Evolutionary conservation across 2,113 vertebrate species (phyloP).

Genomic region (Corythornis vintsioides): DNA sequence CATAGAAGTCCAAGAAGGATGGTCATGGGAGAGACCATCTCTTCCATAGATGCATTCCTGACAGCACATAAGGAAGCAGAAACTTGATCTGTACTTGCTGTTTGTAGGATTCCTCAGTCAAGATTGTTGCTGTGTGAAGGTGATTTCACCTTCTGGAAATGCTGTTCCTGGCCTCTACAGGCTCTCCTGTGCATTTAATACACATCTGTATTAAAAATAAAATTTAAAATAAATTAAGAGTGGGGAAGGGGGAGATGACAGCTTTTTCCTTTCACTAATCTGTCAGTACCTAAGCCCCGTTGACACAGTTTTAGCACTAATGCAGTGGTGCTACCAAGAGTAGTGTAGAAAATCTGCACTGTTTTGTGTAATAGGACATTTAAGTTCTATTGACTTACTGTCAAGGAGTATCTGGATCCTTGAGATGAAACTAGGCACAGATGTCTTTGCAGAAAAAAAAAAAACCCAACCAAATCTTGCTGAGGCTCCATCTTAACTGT

Average conservation of each 20-base stretch:
- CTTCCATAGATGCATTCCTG: background rate
- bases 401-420: background rate
- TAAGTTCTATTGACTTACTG: background rate
- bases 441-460: background rate
- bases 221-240: background rate
- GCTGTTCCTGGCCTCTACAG: background rate
- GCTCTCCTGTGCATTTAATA: background rate
- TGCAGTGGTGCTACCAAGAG: background rate
- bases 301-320: background rate
- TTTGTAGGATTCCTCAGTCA: background rate
- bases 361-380: background rate
- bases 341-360: background rate
- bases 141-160: background rate
- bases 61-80: background rate
- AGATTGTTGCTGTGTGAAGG: background rate
- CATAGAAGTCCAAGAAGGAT: background rate
- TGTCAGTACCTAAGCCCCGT: background rate
- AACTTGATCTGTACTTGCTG: background rate
- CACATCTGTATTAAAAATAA: background rate
- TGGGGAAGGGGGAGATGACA: background rate
- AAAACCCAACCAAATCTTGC: background rate
- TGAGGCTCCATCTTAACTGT: background rate
- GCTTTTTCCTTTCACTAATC: background rate
- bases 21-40: background rate
- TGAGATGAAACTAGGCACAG: background rate